Conservation (phyloP, 2,888 invertebrate genomes). For the Ommatoiulus sabulosus region DNA sequence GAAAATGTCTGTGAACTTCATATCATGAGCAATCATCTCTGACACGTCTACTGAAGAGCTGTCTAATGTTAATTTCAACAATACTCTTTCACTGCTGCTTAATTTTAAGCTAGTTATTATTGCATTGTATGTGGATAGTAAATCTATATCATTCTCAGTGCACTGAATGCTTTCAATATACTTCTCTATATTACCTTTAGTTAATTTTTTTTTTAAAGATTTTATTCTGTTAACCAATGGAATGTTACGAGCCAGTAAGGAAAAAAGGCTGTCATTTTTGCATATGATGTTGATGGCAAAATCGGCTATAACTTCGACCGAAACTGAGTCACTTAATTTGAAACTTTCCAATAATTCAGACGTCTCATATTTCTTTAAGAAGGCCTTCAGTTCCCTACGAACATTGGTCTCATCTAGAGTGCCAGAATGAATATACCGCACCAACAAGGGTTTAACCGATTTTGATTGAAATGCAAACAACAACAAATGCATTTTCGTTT, state of each 20-base stretch:
- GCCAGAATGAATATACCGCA: neutral
- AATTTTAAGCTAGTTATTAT: neutral
- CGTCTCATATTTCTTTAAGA: neutral
- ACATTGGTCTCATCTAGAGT: neutral
- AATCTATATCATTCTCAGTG: neutral
- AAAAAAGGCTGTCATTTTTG: neutral
- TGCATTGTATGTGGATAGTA: neutral
- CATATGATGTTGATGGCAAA: neutral
- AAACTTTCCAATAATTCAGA: neutral
- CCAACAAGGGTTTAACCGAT: neutral
- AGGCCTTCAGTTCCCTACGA: neutral
- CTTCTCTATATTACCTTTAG: neutral
- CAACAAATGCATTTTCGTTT: neutral
- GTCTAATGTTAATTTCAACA: neutral
- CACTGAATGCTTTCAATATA: neutral
- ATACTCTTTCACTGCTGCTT: neutral
- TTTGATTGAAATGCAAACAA: neutral
- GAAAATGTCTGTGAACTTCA: neutral
- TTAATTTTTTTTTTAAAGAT: neutral
- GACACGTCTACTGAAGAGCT: neutral
- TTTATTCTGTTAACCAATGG: neutral
- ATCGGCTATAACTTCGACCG: neutral
- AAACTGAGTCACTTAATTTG: neutral
- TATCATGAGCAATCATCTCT: neutral
- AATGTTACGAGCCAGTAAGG: neutral